Evolutionary conservation across 2,888 invertebrate genomes (phyloP).

Genomic region (Cataglyphis albicans): DNA sequence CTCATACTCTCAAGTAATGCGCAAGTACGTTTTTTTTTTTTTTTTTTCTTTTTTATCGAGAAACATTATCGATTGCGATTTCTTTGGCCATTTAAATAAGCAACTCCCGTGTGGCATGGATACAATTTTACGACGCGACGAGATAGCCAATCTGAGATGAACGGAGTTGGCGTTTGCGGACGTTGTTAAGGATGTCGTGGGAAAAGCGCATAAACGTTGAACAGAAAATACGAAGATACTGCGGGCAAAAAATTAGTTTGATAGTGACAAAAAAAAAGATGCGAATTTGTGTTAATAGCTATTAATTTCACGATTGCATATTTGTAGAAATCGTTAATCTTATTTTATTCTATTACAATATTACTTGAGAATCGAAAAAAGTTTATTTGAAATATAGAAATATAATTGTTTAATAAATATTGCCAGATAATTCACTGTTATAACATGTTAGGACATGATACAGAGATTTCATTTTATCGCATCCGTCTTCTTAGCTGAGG

Average conservation of each 20-base stretch:
- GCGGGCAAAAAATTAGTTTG: conserved; percentile 52
- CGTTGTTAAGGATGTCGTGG: conserved; percentile 1
- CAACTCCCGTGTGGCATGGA: conserved; percentile 15
- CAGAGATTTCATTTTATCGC: conserved; percentile 40
- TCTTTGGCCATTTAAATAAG: conserved; percentile 63
- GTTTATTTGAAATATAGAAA: neutral
- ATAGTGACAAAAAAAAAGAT: conserved; percentile 16
- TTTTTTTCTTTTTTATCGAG: neutral
- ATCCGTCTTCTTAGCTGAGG: conserved; percentile 30
- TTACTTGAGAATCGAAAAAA: neutral
- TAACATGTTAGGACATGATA: conserved; percentile 3
- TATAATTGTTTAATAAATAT: conserved; percentile 27
- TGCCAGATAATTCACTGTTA: neutral
- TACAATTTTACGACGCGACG: conserved; percentile 58
- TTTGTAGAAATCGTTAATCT: neutral
- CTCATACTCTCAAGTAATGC: conserved; percentile 27
- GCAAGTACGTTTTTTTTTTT: conserved; percentile 16
- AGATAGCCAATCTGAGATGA: conserved; percentile 37
- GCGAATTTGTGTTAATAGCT: conserved; percentile 34
- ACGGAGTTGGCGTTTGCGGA: conserved; percentile 21
- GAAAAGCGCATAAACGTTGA: conserved; percentile 12
- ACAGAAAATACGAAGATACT: conserved; percentile 39
- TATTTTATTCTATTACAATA: neutral
- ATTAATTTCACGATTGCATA: conserved; percentile 22
- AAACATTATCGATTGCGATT: conserved; percentile 59